These are phyloP conservation scores for Timema cristinae DNA, from an alignment of 2,888 invertebrate genomes.

Conservation along the genomic window DNA sequence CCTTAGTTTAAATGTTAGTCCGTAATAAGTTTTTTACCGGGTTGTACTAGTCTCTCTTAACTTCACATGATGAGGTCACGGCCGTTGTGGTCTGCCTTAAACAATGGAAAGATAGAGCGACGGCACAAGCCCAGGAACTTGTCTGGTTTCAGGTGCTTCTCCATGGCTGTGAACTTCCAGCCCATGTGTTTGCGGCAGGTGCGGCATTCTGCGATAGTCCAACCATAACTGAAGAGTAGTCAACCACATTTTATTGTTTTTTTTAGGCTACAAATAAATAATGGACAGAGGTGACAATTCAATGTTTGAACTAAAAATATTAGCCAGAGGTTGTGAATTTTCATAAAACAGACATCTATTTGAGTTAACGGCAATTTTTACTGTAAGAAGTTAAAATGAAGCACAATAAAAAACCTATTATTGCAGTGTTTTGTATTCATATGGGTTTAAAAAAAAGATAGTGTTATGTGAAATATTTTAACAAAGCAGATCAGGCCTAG, in stretches of 20 bases:
- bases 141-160: constrained; percentile 57
- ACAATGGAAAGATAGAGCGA: constrained; percentile 44
- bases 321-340: not conserved
- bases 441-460: too few relatives aligned
- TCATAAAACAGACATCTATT: not conserved
- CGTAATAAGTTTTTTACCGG: too few relatives aligned
- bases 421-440: too few relatives aligned
- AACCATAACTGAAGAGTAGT: constrained; percentile 60
- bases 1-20: too few relatives aligned
- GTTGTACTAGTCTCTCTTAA: too few relatives aligned
- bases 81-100: not conserved
- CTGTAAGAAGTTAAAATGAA: too few relatives aligned
- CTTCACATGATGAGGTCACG: too few relatives aligned
- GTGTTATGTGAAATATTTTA: too few relatives aligned
- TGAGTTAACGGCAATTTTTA: too few relatives aligned
- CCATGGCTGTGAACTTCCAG: constrained; percentile 71
- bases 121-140: constrained; percentile 70
- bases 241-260: not conserved
- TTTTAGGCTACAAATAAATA: not conserved
- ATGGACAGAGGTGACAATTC: not conserved
- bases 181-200: constrained; percentile 68
- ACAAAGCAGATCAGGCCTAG: too few relatives aligned
- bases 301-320: not conserved
- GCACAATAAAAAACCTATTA: too few relatives aligned
- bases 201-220: constrained; percentile 71